Percentiles rank a stretch among this genome's conserved stretches.
phyloP scores from a whole-genome alignment of 1,140 invertebrate species.

The Adelges cooleyi region DNA sequence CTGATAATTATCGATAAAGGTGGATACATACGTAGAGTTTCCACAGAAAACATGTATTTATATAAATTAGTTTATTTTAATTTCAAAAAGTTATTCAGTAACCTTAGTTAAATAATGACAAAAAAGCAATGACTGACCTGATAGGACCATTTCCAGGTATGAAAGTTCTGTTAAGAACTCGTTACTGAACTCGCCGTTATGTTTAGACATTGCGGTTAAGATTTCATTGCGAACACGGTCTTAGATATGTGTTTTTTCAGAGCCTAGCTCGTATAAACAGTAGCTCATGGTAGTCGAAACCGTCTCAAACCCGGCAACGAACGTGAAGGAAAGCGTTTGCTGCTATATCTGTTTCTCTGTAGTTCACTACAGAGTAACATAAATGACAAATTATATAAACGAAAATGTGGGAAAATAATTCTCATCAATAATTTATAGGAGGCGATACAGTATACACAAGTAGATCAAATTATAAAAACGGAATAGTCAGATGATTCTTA shows the following conservation, averaged over 20 bases:
- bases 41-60: conserved; percentile 31
- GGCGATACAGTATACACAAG: no score
- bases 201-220: conserved; percentile 35
- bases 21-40: conserved; percentile 49
- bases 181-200: conserved; percentile 42
- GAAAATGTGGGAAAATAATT: no score
- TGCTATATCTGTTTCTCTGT: conserved; percentile 14
- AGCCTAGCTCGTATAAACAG: conserved; percentile 37
- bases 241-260: conserved; percentile 30
- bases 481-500: not conserved
- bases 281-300: conserved; percentile 29
- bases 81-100: no score
- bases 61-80: no score
- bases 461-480: not conserved
- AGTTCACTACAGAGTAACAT: not conserved
- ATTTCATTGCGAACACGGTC: conserved; percentile 30
- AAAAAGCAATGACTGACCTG: conserved; percentile 33
- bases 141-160: conserved; percentile 38
- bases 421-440: no score
- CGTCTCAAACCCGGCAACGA: conserved; percentile 32
- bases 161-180: conserved; percentile 39
- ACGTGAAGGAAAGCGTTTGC: conserved; percentile 32
- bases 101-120: not conserved
- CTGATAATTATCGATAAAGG: conserved; percentile 44
- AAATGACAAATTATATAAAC: not conserved